Evolutionary conservation across 2,797 vertebrate genomes (phyloP).

Genomic region (Tapirus indicus): DNA sequence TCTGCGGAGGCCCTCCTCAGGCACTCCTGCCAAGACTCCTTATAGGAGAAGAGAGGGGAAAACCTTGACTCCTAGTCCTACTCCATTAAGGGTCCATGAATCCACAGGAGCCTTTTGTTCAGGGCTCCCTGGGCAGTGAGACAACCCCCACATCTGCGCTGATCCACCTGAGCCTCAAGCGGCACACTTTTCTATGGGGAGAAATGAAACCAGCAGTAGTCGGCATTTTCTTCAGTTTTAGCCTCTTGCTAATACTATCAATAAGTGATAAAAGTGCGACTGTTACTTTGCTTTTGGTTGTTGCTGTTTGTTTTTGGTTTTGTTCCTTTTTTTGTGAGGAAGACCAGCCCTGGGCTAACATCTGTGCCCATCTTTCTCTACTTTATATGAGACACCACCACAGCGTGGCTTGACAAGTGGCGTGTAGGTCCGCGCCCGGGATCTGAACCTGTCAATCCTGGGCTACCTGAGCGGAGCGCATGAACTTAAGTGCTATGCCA

Average conservation of each 20-base stretch:
- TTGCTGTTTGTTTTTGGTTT: not conserved
- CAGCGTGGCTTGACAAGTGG: too few species aligned
- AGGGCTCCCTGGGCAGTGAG: too few species aligned
- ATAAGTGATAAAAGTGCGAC: not conserved
- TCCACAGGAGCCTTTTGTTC: not conserved
- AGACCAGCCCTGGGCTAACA: too few species aligned
- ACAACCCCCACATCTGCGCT: not conserved
- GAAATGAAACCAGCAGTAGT: not conserved
- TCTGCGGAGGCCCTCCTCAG: not conserved
- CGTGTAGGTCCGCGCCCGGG: too few species aligned
- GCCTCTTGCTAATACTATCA: not conserved
- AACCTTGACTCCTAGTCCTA: not conserved
- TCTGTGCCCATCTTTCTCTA: too few species aligned
- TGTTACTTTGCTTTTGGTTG: not conserved
- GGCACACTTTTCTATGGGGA: accelerated
- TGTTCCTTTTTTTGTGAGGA: too few species aligned
- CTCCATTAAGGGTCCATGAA: not conserved
- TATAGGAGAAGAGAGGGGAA: not conserved
- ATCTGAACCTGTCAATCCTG: too few species aligned
- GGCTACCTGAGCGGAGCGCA: too few species aligned
- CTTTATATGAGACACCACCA: too few species aligned
- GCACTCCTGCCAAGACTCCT: not conserved
- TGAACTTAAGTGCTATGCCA: too few species aligned
- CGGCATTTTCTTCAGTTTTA: not conserved
- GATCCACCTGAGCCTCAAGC: not conserved